phyloP scores from a whole-genome alignment of 2,888 invertebrate species.

The Calameuta filiformis region DNA sequence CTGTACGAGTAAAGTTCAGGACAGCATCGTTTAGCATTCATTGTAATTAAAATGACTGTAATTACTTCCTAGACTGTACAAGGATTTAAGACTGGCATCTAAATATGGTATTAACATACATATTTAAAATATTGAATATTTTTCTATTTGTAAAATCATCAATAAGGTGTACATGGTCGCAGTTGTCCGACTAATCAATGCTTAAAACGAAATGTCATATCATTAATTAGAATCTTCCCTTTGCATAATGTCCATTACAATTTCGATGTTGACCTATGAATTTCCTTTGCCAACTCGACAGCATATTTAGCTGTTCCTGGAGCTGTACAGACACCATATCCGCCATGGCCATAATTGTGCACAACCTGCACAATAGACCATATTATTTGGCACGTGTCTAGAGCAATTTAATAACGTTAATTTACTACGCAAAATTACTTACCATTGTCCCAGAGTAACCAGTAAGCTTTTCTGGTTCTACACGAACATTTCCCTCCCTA shows the following conservation, averaged over 20 bases:
- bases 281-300: slow-evolving; percentile 74
- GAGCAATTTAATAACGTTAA: slow-evolving; percentile 6
- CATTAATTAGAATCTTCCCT: too few relatives aligned
- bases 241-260: background rate
- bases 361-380: slow-evolving; percentile 69
- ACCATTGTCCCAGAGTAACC: slow-evolving; percentile 38
- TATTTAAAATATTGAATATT: too few relatives aligned
- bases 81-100: too few relatives aligned
- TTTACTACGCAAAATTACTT: slow-evolving; percentile 20
- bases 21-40: too few relatives aligned
- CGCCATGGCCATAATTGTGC: slow-evolving; percentile 96
- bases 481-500: slow-evolving; percentile 76
- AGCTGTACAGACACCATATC: slow-evolving; percentile 90
- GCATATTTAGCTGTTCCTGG: slow-evolving; percentile 89
- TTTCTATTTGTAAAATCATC: too few relatives aligned
- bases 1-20: too few relatives aligned
- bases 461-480: slow-evolving; percentile 73
- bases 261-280: slow-evolving; percentile 49
- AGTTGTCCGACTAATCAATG: too few relatives aligned
- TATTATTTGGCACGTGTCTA: background rate
- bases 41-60: too few relatives aligned
- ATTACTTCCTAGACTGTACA: too few relatives aligned
- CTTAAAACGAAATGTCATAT: too few relatives aligned
- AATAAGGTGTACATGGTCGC: too few relatives aligned
- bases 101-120: too few relatives aligned